These are phyloP conservation scores for Colletes gigas DNA, from an alignment of 1,140 invertebrate species.

Conservation along the genomic window DNA sequence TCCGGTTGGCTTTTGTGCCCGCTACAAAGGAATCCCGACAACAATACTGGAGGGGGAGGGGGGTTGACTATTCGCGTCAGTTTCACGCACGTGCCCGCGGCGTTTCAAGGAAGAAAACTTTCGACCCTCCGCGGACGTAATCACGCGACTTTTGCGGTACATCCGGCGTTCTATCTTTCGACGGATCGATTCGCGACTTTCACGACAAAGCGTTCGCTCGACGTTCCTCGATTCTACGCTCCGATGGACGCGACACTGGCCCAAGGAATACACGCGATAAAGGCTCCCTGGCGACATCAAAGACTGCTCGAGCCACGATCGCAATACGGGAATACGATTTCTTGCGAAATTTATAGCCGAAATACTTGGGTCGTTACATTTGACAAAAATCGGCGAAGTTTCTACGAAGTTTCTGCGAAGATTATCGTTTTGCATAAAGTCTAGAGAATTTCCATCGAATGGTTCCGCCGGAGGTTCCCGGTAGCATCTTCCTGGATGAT, in stretches of 20 bases:
- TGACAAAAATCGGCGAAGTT: too few species aligned
- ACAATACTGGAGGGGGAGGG: conserved; percentile 29
- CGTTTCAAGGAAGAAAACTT: conserved; percentile 16
- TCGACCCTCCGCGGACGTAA: conserved; percentile 18
- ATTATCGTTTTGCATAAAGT: too few species aligned
- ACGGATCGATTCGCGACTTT: conserved; percentile 1
- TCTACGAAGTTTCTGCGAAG: too few species aligned
- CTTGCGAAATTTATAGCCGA: not conserved
- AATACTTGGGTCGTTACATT: too few species aligned
- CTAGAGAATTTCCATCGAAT: conserved; percentile 1
- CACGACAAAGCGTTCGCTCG: not conserved
- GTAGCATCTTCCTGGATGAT: conserved; percentile 1
- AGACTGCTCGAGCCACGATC: not conserved
- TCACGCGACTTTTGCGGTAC: conserved; percentile 14
- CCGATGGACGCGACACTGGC: not conserved
- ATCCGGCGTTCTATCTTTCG: conserved; percentile 5
- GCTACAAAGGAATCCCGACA: conserved; percentile 20
- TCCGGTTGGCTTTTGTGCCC: conserved; percentile 32
- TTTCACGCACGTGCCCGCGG: conserved; percentile 32
- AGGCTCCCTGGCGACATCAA: not conserved
- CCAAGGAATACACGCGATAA: not conserved
- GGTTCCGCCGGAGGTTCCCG: not conserved
- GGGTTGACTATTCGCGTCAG: conserved; percentile 28
- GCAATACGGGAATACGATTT: not conserved
- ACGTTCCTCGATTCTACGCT: not conserved